Conservation (phyloP, 2,797 vertebrate species). For the Oreochromis mossambicus region DNA sequence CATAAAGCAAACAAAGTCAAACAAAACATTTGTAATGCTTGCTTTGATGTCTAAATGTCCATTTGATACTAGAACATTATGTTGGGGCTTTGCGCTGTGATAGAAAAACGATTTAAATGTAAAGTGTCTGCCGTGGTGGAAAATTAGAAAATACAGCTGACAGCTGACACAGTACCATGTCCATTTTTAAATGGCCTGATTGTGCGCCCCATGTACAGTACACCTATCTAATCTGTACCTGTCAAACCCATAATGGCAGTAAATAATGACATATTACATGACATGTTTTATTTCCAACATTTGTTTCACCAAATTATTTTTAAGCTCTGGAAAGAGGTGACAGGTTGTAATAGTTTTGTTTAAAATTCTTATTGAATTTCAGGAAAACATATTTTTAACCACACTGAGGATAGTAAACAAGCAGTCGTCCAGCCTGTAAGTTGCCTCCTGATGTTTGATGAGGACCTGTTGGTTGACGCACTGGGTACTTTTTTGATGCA, state of each 20-base stretch:
- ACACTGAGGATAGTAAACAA: neutral
- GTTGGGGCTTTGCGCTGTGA: neutral
- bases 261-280: neutral
- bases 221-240: neutral
- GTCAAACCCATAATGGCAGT: neutral
- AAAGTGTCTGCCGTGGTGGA: neutral
- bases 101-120: neutral
- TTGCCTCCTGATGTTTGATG: neutral
- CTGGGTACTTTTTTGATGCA: neutral
- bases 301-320: neutral
- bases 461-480: neutral
- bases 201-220: neutral
- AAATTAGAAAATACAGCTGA: constrained; percentile 9
- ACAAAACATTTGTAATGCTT: neutral
- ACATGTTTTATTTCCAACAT: neutral
- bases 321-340: neutral
- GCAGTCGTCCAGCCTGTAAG: neutral
- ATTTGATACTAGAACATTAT: neutral
- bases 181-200: neutral
- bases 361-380: neutral
- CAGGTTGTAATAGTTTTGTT: neutral
- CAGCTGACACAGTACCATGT: constrained; percentile 1
- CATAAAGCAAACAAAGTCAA: neutral
- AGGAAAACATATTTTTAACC: neutral
- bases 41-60: neutral